These are phyloP conservation scores for Platichthys flesus DNA, from an alignment of 2,113 vertebrate species.

Conservation along the genomic window DNA sequence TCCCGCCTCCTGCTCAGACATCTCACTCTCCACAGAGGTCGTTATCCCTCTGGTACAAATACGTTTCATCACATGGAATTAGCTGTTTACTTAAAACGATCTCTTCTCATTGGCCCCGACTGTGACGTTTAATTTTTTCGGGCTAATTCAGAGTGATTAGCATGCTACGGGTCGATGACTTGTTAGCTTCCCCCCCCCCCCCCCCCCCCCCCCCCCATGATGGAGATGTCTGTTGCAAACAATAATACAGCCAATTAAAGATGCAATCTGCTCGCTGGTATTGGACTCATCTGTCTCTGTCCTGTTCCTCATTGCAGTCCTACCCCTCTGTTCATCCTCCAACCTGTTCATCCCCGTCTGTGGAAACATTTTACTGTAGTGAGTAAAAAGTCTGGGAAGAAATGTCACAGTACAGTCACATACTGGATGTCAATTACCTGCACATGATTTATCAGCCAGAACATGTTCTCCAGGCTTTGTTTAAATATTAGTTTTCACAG, in stretches of 20 bases:
- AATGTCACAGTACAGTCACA: background rate
- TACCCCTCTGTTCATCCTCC: slow-evolving; percentile 2
- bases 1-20: background rate
- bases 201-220: slow-evolving; percentile 47
- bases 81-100: background rate
- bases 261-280: slow-evolving; percentile 64
- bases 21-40: background rate
- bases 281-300: slow-evolving; percentile 63
- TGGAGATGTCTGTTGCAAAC: slow-evolving; percentile 67
- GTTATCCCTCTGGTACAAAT: background rate
- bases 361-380: background rate
- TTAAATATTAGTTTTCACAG: too few relatives aligned
- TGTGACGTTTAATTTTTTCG: slow-evolving; percentile 29
- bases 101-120: slow-evolving; percentile 13
- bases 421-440: too few relatives aligned
- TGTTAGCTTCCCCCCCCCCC: slow-evolving; percentile 49
- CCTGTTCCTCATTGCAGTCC: slow-evolving; percentile 37
- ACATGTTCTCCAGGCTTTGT: too few relatives aligned
- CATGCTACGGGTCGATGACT: slow-evolving; percentile 60
- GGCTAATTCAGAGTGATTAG: slow-evolving; percentile 69
- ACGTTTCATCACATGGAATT: background rate
- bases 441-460: too few relatives aligned
- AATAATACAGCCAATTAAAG: slow-evolving; percentile 69
- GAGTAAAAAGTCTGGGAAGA: background rate
- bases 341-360: slow-evolving; percentile 10